Evolutionary conservation across 1,140 invertebrate species (phyloP).

Genomic region (Radopholus similis): DNA sequence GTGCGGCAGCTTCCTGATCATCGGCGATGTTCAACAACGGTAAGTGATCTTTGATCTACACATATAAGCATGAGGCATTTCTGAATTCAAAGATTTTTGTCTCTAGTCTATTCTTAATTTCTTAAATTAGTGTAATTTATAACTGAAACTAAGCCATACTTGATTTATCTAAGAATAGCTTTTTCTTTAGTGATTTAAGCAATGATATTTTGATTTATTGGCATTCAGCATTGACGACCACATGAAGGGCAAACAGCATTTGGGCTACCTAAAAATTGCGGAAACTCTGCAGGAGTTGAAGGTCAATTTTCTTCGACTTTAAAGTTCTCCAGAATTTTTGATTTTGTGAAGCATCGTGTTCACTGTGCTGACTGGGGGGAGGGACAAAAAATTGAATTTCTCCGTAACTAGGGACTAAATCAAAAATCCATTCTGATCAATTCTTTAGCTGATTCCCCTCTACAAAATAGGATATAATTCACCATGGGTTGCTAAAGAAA

Average conservation of each 20-base stretch:
- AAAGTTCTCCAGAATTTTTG: too few relatives aligned
- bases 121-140: too few relatives aligned
- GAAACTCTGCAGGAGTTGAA: constrained; percentile 61
- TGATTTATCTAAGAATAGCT: neutral
- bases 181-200: neutral
- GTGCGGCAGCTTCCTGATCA: constrained; percentile 94
- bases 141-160: too few relatives aligned
- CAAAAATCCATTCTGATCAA: too few relatives aligned
- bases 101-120: too few relatives aligned
- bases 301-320: constrained; percentile 14
- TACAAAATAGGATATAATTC: too few relatives aligned
- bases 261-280: constrained; percentile 76
- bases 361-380: too few relatives aligned
- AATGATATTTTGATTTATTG: neutral
- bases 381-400: too few relatives aligned
- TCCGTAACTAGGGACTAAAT: too few relatives aligned
- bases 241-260: constrained; percentile 83
- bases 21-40: constrained; percentile 89
- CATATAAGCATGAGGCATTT: neutral
- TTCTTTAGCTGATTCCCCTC: too few relatives aligned
- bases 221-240: constrained; percentile 83
- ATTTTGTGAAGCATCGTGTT: too few relatives aligned
- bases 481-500: too few relatives aligned
- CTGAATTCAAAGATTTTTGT: neutral
- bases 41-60: neutral